Evolutionary conservation across 2,888 invertebrate genomes (phyloP), one percentile per base, ranked within the genome.

Genomic region (Mellilla xanthometata): DNA sequence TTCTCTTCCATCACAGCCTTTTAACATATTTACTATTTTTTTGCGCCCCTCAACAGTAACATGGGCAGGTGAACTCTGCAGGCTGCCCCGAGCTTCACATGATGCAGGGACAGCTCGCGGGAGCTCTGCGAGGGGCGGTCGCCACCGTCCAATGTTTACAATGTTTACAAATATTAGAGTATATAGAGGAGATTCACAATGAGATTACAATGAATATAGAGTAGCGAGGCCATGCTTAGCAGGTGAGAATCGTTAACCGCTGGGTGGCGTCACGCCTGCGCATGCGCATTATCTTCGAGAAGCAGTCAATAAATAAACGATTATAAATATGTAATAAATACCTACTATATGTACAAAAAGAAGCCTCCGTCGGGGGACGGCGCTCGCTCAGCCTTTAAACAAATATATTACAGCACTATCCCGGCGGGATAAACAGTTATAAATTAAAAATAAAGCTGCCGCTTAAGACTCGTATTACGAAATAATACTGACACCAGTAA

Each of bases 261-360:
- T 65, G 72, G 73, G 77, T 81, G 80, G 79, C 77, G 73, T 67
- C 59, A 65, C 74, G 80, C 73, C 72, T 61, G 60, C 60, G 59
- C 65, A 67, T 76, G 77, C 69, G 77, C 76, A 81, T 80, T 81
- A 84, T 84, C 87, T 87, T 87, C 86, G 85, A 82, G 82, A 85
- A 87, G 89, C 89, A 85, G 89, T 89, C 89, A 90, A 90, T 90
- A 90, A 90, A 90, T 90, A 89, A 90, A 89, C 81, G 75, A 88
- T 89, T 82, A 89, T 90, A 90, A 90, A 90, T 90, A 90, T 90
- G 88, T 90, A 89, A 90, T 90, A 90, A 90, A 90, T 90, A 90
- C 89, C 90, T 90, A 90, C 87, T 86, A 90, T 90, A 90, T 90
- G 82, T 90, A 90, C 90, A 90, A 77, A 81, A 83, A 84, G 58